Evolutionary conservation across 2,888 invertebrate species (phyloP), one percentile per base, ranked within the genome.

Genomic region (Acrobasis consociella): DNA sequence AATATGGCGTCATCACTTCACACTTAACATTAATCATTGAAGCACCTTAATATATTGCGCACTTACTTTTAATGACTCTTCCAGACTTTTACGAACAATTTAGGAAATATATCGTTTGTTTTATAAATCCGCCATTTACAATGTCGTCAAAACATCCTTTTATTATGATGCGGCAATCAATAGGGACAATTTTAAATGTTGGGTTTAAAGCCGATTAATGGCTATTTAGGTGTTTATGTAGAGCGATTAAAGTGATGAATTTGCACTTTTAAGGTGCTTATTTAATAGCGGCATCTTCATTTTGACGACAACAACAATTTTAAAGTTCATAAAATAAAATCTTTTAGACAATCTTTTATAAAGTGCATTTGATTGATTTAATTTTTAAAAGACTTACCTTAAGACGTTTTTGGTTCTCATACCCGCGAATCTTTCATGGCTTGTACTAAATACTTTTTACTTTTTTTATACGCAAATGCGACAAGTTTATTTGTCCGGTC

Each of bases 401-500:
- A 37, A 46, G 11, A 38, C 10, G 60, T 49, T 16, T 50, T 38
- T 55, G 50, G 65, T 49, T 46, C 11, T 13, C 13, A 46, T 22
- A 31, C 31, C 58, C 67, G 72, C 75, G 72, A 46, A 10, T 53
- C 61, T 66, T 75, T 72, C 68, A 53, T 74, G n/a, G 53, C 65
- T 74, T 69, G 60, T 11, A 37, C 62, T 53, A 62, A 64, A 37
- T 61, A 64, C 42, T 42, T 63, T 62, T 63, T 69, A 65, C 71
- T 73, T 78, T 76, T 77, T 76, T 78, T 76, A 76, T 78, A 72
- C 71, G 68, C 64, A 63, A 72, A 76, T 71, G 66, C 74, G 81
- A 83, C 78, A 80, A 74, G 67, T 83, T 82, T 84, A 83, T 85
- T 73, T 72, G 69, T 74, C 67, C 67, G 61, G 67, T 73, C 68